Base-by-base conservation (phyloP, 2,888 invertebrate genomes). In the Argyresthia goedartella region DNA sequence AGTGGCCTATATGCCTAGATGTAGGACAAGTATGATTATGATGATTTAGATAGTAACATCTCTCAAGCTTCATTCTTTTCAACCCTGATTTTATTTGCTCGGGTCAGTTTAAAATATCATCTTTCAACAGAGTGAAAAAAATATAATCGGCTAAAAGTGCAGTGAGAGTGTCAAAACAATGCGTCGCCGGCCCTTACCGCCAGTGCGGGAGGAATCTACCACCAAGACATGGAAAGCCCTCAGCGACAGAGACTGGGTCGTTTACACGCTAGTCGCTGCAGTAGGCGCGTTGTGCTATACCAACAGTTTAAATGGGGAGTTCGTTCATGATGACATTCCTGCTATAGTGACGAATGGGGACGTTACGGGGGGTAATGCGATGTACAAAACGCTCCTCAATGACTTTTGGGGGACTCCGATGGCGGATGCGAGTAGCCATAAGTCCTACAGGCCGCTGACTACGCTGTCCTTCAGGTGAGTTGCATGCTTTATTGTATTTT, bases 391-490 rank as follows among this genome's bases (percentile, higher is more conserved):
- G 62, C 91, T 94, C 67, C 82, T 86, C 63, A 93, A 95, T 73
- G 96, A 96, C 78, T 96, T 95, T 74, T 96, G 95, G 96, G 95
- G 95, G n/a, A 93, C 92, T 52, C 91, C 93, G 36, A 94, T 96
- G 93, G 88, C 90, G n/a, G 93, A 94, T 67, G 81, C 90, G 51
- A 89, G 88, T 67, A 95, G 95, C 64, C 96, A 95, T 81, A 95
- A 95, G 86, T 95, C 95, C 51, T 95, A 95, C 76, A 88, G 95
- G 62, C 95, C 96, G 43, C 81, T 96, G 59, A 95, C 95, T 13
- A 92, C 93, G 49, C 85, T 95, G 51, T 92, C 94, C 8, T 96
- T 96, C 86, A 91, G 95, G 95, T 95, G 79, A 91, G 91, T 81
- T 44, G 8, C 10, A 15, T 14, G 14, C 15, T 44, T 10, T 39